Evolutionary conservation across 2,113 vertebrate species (phyloP).

Genomic region (Sebastes fasciatus): DNA sequence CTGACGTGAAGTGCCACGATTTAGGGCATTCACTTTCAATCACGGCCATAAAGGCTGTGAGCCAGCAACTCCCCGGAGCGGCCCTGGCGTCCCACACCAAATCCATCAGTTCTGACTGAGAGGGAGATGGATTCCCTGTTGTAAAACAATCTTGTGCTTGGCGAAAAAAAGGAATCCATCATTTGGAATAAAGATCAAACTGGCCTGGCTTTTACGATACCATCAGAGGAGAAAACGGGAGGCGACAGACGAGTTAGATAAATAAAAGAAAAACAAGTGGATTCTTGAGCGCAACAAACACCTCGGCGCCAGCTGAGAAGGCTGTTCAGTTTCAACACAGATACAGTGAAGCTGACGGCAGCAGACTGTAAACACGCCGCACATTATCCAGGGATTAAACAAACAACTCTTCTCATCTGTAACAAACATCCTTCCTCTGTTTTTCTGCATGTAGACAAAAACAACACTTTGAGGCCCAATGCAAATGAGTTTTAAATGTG

Average conservation of each 20-base stretch:
- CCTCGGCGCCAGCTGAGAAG: neutral
- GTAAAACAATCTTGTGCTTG: constrained; percentile 26
- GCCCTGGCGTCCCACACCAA: constrained; percentile 21
- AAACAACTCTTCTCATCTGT: neutral
- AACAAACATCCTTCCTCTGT: neutral
- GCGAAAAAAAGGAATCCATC: constrained; percentile 24
- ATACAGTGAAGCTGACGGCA: neutral
- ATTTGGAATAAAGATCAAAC: constrained; percentile 33
- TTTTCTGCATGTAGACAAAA: neutral
- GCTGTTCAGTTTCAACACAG: neutral
- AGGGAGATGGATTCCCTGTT: constrained; percentile 25
- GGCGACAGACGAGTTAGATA: neutral
- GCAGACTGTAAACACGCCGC: constrained; percentile 4
- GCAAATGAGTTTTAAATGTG: neutral
- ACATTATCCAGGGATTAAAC: constrained; percentile 24
- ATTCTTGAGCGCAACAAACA: constrained; percentile 10
- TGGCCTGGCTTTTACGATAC: neutral
- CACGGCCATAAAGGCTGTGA: constrained; percentile 41
- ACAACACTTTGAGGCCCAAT: neutral
- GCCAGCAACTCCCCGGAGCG: constrained; percentile 34
- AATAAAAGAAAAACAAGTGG: neutral
- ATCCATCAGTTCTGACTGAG: constrained; percentile 50
- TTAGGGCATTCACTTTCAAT: constrained; percentile 50
- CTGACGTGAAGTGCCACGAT: constrained; percentile 42
- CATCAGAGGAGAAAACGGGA: constrained; percentile 3